Conservation (phyloP, 2,888 invertebrate species). For the Ochropacha duplaris region DNA sequence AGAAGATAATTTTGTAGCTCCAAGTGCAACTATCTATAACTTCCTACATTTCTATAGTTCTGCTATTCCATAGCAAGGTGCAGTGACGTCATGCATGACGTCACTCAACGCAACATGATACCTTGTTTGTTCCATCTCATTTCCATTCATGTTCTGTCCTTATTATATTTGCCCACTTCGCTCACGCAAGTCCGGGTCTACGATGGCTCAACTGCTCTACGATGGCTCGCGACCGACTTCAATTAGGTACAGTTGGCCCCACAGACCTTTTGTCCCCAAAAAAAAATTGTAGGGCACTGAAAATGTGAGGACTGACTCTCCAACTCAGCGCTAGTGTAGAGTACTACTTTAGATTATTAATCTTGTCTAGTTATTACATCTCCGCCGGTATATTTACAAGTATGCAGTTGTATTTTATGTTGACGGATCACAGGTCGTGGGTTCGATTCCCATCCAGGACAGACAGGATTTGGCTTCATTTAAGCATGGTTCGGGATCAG, state of each 20-base stretch:
- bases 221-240: background rate
- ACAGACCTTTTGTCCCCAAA: no score
- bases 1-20: no score
- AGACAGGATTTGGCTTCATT: no score
- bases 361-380: background rate
- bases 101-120: background rate
- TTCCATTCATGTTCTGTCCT: background rate
- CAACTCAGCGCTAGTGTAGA: background rate
- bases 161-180: background rate
- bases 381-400: no score
- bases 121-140: background rate
- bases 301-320: background rate
- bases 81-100: background rate
- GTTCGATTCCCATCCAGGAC: no score
- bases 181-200: background rate
- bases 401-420: no score
- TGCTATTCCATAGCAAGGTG: background rate
- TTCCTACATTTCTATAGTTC: background rate
- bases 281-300: background rate
- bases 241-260: no score
- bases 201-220: background rate
- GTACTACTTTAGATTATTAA: background rate
- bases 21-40: no score
- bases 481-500: no score
- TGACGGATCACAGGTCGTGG: no score